These are phyloP conservation scores for Eupithecia pulchellata DNA, from an alignment of 2,888 invertebrate genomes.

Conservation along the genomic window DNA sequence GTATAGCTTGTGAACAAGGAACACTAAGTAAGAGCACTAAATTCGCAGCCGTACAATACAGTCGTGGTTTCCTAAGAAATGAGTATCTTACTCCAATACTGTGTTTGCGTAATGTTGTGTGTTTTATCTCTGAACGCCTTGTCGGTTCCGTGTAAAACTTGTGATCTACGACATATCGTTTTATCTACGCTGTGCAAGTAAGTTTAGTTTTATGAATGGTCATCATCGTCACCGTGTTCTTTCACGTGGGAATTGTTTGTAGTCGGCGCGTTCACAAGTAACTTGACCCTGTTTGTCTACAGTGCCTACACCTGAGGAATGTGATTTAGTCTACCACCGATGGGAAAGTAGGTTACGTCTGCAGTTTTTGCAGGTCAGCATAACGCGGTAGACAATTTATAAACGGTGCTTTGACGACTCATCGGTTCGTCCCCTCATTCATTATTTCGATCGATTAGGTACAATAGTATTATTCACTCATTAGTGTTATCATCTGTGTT, in stretches of 20 bases:
- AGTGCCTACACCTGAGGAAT: conserved; percentile 26
- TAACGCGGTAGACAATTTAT: conserved; percentile 31
- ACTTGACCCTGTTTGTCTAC: conserved; percentile 51
- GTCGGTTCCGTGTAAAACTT: conserved; percentile 40
- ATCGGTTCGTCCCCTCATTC: conserved; percentile 5
- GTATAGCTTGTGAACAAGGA: conserved; percentile 20
- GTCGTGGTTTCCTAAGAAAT: conserved; percentile 12
- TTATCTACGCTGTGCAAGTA: conserved; percentile 39
- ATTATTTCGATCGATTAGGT: neutral
- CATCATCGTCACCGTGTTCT: conserved; percentile 30
- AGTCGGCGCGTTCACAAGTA: conserved; percentile 50
- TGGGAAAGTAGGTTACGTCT: conserved; percentile 52
- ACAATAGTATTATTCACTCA: neutral
- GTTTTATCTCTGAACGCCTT: conserved; percentile 38
- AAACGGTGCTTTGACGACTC: conserved; percentile 7
- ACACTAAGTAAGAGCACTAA: no score
- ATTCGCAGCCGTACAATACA: neutral
- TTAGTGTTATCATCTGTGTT: neutral
- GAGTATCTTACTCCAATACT: conserved; percentile 2
- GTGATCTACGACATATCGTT: conserved; percentile 41
- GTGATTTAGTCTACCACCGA: conserved; percentile 56
- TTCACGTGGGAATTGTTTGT: conserved; percentile 59
- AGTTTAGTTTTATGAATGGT: conserved; percentile 37
- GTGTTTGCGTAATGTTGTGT: conserved; percentile 38
- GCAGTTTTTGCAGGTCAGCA: conserved; percentile 45